These are phyloP conservation scores for Tyto alba DNA, from an alignment of 2,113 vertebrate genomes.

Conservation along the genomic window DNA sequence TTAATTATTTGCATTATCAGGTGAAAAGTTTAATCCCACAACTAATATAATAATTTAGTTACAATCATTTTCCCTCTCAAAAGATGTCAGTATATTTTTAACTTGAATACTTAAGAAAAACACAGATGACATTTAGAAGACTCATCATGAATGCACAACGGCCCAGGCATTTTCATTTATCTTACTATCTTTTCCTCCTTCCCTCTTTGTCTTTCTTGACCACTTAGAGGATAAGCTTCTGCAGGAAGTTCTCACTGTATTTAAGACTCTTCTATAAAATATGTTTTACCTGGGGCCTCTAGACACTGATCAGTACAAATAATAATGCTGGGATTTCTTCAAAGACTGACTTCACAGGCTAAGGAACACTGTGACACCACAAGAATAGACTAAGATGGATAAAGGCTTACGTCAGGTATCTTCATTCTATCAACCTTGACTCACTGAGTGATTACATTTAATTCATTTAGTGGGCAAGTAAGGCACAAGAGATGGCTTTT, in stretches of 20 bases:
- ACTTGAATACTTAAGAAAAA: neutral
- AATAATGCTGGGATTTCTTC: neutral
- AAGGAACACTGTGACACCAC: neutral
- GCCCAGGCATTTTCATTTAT: neutral
- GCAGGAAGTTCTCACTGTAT: neutral
- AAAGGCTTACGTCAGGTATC: neutral
- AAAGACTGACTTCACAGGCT: neutral
- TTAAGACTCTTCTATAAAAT: neutral
- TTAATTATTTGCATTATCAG: neutral
- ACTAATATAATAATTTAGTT: neutral
- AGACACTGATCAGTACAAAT: neutral
- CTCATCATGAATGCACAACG: accelerated
- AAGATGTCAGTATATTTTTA: neutral
- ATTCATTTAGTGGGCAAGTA: neutral
- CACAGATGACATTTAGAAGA: neutral
- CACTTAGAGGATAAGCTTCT: neutral
- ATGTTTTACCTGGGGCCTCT: neutral
- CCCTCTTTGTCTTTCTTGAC: neutral
- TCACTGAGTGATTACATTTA: neutral
- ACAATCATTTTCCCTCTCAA: neutral
- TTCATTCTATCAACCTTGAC: neutral
- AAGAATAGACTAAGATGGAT: neutral
- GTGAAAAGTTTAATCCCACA: neutral
- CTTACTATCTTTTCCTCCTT: neutral
- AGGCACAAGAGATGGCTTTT: neutral